Conservation (phyloP, 92 coral and sea anemone genomes). For the Phenganax marumi region DNA sequence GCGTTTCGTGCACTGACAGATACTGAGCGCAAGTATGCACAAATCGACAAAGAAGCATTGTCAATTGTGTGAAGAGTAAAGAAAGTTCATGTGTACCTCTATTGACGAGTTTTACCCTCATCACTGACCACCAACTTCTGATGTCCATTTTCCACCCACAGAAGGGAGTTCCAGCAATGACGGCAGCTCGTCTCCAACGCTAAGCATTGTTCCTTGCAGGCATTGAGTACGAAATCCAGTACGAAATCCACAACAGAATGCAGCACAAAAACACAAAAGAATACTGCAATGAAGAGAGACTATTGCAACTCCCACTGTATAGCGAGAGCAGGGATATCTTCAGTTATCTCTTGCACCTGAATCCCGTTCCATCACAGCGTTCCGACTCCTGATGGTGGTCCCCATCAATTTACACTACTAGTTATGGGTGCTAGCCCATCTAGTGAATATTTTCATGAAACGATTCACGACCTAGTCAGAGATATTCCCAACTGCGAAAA, state of each 20-base stretch:
- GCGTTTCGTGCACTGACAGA: conserved; percentile 29
- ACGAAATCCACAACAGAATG: too few relatives aligned
- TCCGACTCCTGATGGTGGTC: too few relatives aligned
- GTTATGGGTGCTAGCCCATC: background rate
- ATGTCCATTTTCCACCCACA: conserved; percentile 9
- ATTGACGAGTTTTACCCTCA: conserved; percentile 8
- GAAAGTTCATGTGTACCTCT: background rate
- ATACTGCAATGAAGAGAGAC: conserved; percentile 56
- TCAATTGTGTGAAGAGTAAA: conserved; percentile 32
- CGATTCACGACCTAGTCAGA: conserved; percentile 23
- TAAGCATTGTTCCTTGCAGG: conserved; percentile 52
- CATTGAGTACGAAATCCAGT: conserved; percentile 41
- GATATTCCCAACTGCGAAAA: conserved; percentile 32
- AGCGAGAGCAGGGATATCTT: too few relatives aligned
- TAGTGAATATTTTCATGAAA: conserved; percentile 49
- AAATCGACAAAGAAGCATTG: conserved; percentile 33
- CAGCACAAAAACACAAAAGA: conserved; percentile 43
- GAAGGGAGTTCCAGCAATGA: conserved; percentile 42
- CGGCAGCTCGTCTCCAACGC: conserved; percentile 47
- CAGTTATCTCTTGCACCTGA: too few relatives aligned
- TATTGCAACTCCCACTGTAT: conserved; percentile 42
- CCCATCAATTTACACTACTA: background rate
- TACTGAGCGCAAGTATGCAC: conserved; percentile 39
- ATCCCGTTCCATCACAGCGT: too few relatives aligned
- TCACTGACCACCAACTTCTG: conserved; percentile 31